Evolutionary conservation across 2,113 vertebrate genomes (phyloP).

Genomic region (Marmota flaviventris): DNA sequence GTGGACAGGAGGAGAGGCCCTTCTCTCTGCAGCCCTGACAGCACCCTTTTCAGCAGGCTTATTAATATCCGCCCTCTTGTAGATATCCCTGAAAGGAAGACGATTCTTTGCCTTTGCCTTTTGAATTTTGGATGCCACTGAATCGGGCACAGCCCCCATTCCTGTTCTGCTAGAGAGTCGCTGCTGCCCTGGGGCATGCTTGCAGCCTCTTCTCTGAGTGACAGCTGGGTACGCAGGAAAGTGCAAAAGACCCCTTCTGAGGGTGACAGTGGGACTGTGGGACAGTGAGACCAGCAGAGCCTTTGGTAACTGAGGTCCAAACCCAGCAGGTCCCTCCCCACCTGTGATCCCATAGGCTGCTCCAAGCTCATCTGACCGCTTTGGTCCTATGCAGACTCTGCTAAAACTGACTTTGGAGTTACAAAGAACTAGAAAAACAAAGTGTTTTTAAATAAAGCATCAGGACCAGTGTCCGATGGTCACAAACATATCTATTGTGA

Average conservation of each 20-base stretch:
- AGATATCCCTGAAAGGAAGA: neutral
- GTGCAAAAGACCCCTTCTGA: neutral
- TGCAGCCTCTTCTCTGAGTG: neutral
- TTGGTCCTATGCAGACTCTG: neutral
- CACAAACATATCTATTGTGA: neutral
- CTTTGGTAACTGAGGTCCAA: neutral
- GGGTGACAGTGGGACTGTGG: fast-evolving
- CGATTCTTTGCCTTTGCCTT: neutral
- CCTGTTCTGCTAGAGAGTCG: neutral
- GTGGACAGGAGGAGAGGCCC: neutral
- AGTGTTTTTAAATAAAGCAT: neutral
- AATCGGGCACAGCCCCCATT: neutral
- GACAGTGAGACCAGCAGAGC: neutral
- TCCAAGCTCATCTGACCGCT: neutral
- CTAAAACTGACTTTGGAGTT: neutral
- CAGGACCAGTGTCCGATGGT: neutral
- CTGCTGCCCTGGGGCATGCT: fast-evolving
- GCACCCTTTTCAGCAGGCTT: neutral
- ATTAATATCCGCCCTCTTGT: neutral
- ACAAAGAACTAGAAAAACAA: neutral
- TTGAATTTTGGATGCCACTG: neutral
- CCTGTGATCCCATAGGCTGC: fast-evolving
- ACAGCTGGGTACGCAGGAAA: neutral
- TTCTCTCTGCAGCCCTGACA: neutral
- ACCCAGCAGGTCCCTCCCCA: neutral